These are phyloP conservation scores for Gambusia affinis DNA, from an alignment of 2,113 vertebrate species.

Conservation along the genomic window DNA sequence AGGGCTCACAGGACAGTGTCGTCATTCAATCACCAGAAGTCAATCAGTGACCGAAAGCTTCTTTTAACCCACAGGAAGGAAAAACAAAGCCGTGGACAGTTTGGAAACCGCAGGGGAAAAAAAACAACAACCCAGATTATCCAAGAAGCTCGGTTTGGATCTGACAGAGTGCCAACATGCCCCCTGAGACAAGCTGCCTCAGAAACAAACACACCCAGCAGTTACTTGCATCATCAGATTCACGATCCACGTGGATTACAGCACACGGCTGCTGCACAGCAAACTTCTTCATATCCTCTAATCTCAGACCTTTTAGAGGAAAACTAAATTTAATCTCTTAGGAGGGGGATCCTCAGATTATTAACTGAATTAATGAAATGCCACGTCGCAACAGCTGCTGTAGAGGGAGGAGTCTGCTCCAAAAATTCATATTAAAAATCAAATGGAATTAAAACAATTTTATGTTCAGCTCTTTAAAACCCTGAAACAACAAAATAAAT, in stretches of 20 bases:
- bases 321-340: too few relatives aligned
- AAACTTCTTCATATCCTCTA: too few relatives aligned
- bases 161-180: conserved; percentile 11
- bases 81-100: conserved; percentile 55
- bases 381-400: too few relatives aligned
- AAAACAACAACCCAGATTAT: conserved; percentile 19
- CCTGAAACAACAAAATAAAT: too few relatives aligned
- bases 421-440: too few relatives aligned
- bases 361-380: too few relatives aligned
- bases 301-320: too few relatives aligned
- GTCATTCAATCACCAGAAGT: conserved; percentile 50
- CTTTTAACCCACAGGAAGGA: conserved; percentile 28
- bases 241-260: background rate
- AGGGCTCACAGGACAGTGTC: conserved; percentile 25
- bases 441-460: too few relatives aligned
- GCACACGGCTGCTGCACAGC: too few relatives aligned
- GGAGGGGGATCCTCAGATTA: too few relatives aligned
- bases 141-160: conserved; percentile 12
- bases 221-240: background rate
- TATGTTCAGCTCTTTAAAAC: too few relatives aligned
- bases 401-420: too few relatives aligned
- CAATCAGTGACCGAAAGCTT: conserved; percentile 47
- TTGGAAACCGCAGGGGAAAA: conserved; percentile 36
- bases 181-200: background rate
- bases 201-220: conserved; percentile 5